A percentile compares a stretch with the other conserved stretches of the same genome.
Evolutionary conservation across 1,140 invertebrate genomes (phyloP).

Genomic region (Trichomalopsis sarcophagae): DNA sequence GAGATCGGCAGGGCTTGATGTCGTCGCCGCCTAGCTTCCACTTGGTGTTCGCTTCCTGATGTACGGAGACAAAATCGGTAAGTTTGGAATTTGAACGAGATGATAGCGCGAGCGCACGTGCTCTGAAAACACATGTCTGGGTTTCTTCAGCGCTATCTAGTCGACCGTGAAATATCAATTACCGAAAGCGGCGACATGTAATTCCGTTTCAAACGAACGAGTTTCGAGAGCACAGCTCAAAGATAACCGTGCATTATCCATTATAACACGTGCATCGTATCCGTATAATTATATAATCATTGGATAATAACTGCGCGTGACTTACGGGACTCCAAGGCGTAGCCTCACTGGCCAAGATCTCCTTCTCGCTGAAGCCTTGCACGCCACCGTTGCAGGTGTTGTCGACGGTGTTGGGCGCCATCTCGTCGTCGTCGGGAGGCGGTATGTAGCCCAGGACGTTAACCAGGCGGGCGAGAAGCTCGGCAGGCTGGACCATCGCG

Average conservation of each 20-base stretch:
- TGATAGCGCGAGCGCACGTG: too few relatives aligned
- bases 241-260: too few relatives aligned
- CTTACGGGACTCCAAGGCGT: slow-evolving; percentile 49
- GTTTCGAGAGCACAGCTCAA: too few relatives aligned
- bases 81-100: too few relatives aligned
- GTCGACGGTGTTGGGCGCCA: neutral
- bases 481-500: slow-evolving; percentile 81
- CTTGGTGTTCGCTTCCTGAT: slow-evolving; percentile 59
- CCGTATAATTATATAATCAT: too few relatives aligned
- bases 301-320: neutral
- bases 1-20: slow-evolving; percentile 71
- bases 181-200: too few relatives aligned
- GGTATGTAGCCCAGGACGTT: slow-evolving; percentile 82
- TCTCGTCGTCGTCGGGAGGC: slow-evolving; percentile 68
- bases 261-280: too few relatives aligned
- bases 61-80: neutral
- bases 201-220: too few relatives aligned
- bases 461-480: slow-evolving; percentile 83
- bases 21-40: slow-evolving; percentile 71
- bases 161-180: too few relatives aligned
- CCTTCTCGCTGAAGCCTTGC: slow-evolving; percentile 80
- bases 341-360: slow-evolving; percentile 81
- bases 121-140: too few relatives aligned
- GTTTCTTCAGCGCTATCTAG: too few relatives aligned
- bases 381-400: slow-evolving; percentile 68